phyloP scores from a whole-genome alignment of 2,888 invertebrate genomes.

The Oithona nana region DNA sequence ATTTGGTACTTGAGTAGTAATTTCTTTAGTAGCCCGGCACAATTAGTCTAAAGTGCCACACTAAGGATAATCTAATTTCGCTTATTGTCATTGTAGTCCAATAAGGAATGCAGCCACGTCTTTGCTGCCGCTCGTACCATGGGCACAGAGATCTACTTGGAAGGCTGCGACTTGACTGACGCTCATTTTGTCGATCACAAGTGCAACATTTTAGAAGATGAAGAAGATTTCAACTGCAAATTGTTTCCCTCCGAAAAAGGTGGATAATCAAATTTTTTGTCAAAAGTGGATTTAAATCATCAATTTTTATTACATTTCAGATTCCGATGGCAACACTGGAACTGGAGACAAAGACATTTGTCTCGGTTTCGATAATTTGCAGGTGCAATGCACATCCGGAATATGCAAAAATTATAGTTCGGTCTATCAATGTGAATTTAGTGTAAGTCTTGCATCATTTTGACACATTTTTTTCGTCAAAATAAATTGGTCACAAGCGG shows the following conservation, averaged over 20 bases:
- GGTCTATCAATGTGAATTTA: constrained; percentile 7
- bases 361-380: constrained; percentile 7
- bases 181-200: constrained; percentile 8
- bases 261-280: background rate
- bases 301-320: background rate
- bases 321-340: constrained; percentile 2
- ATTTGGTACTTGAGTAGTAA: no score
- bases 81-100: background rate
- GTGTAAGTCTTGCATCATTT: background rate
- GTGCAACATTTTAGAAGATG: constrained; percentile 10
- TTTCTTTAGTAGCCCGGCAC: no score
- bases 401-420: constrained; percentile 12
- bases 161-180: constrained; percentile 12
- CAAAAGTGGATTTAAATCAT: background rate
- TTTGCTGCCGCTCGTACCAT: constrained; percentile 10
- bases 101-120: constrained; percentile 15
- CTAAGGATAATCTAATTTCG: background rate
- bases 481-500: no score
- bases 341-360: constrained; percentile 9
- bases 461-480: no score
- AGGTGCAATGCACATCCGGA: constrained; percentile 11
- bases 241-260: constrained; percentile 12
- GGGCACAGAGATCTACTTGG: constrained; percentile 12
- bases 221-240: constrained; percentile 12
- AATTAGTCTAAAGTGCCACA: no score